Evolutionary conservation across 2,797 vertebrate genomes (phyloP).

Genomic region (Schizothorax lantsangensis): DNA sequence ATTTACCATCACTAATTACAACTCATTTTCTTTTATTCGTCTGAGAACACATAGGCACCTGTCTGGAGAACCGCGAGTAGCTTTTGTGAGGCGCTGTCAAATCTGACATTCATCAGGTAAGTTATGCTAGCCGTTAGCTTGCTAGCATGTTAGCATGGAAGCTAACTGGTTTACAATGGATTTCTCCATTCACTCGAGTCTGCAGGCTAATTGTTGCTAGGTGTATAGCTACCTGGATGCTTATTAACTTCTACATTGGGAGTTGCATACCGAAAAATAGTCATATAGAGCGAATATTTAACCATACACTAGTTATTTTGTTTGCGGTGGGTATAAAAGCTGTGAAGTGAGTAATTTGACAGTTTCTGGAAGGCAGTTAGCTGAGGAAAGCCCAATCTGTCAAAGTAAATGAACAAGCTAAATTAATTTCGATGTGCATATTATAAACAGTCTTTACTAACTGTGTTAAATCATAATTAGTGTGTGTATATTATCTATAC

Average conservation of each 20-base stretch:
- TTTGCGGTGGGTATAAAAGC: neutral
- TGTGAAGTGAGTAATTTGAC: neutral
- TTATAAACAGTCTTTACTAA: neutral
- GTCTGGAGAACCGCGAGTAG: neutral
- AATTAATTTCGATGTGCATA: neutral
- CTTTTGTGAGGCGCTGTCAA: constrained; percentile 3
- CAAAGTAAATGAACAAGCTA: neutral
- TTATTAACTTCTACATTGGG: neutral
- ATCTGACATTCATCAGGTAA: constrained; percentile 38
- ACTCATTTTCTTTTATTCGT: neutral
- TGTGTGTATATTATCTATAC: neutral
- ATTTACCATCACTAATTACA: neutral
- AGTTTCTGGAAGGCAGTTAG: neutral
- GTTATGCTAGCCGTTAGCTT: neutral
- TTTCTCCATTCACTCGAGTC: constrained; percentile 24
- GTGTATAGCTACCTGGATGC: neutral
- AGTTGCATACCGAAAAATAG: neutral
- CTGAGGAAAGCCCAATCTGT: neutral
- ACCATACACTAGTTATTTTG: neutral
- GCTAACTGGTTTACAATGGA: constrained; percentile 33
- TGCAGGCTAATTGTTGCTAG: constrained; percentile 32
- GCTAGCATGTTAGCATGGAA: constrained; percentile 2
- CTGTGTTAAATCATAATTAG: neutral
- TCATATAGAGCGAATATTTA: neutral
- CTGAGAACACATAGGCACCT: neutral